Evolutionary conservation across 2,888 invertebrate genomes (phyloP).

Genomic region (Brachypalpus laphriformis): DNA sequence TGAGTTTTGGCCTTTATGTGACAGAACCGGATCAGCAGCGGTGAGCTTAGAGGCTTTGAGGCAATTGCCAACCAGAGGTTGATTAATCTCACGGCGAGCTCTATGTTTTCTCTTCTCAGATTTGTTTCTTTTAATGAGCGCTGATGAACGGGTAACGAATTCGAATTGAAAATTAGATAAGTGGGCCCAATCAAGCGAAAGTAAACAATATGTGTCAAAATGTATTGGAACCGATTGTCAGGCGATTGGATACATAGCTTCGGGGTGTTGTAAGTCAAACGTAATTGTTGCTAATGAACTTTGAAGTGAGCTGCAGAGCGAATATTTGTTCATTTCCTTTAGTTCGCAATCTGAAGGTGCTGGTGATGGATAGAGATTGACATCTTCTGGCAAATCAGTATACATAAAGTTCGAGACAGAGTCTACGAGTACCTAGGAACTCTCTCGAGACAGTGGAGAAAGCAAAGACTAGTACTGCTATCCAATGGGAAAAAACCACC

Average conservation of each 20-base stretch:
- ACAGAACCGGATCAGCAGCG: conserved; percentile 52
- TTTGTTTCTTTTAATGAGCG: conserved; percentile 16
- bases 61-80: conserved; percentile 41
- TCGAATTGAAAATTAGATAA: conserved; percentile 49
- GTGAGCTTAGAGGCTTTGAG: conserved; percentile 17
- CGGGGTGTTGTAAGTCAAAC: not conserved
- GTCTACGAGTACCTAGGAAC: too few relatives aligned
- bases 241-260: conserved; percentile 2
- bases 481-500: too few relatives aligned
- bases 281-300: conserved; percentile 44
- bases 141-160: conserved; percentile 54
- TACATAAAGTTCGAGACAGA: too few relatives aligned
- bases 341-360: not conserved
- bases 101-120: not conserved
- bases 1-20: conserved; percentile 12
- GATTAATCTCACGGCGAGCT: conserved; percentile 29
- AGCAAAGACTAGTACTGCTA: too few relatives aligned
- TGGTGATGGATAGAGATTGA: too few relatives aligned
- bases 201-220: conserved; percentile 52
- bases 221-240: conserved; percentile 33
- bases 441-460: too few relatives aligned
- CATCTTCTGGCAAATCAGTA: too few relatives aligned
- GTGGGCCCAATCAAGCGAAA: conserved; percentile 34
- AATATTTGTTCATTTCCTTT: not conserved
- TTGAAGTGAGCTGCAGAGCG: not conserved